phyloP scores from a whole-genome alignment of 2,113 vertebrate species.

The Heptranchias perlo region DNA sequence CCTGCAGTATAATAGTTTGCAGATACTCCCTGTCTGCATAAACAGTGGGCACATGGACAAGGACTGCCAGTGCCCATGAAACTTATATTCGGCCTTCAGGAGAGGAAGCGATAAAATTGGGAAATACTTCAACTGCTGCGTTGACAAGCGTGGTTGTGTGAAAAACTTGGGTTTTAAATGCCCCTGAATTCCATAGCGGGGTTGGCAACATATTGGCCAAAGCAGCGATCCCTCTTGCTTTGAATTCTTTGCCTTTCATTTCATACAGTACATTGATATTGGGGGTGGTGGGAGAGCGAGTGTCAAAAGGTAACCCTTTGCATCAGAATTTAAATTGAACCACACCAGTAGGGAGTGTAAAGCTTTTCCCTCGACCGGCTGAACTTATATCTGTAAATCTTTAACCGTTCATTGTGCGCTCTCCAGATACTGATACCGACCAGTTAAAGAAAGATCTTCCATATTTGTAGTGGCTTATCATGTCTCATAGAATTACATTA shows the following conservation, averaged over 20 bases:
- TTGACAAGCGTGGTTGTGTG: background rate
- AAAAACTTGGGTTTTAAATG: background rate
- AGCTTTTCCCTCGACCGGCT: background rate
- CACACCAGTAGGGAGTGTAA: background rate
- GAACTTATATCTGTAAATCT: background rate
- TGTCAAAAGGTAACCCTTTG: background rate
- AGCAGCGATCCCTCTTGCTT: background rate
- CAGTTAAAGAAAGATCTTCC: background rate
- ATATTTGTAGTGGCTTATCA: background rate
- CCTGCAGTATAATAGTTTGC: background rate
- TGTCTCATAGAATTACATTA: background rate
- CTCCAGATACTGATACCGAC: background rate
- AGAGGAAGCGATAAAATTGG: background rate
- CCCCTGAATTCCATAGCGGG: background rate
- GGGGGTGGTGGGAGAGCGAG: background rate
- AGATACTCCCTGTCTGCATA: background rate
- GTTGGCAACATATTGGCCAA: background rate
- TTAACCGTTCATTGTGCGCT: background rate
- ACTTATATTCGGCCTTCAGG: background rate
- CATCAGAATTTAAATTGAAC: background rate
- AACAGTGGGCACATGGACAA: rapidly evolving
- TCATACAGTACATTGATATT: background rate
- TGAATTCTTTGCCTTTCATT: background rate
- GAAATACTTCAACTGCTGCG: background rate
- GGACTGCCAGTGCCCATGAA: background rate